These are phyloP conservation scores for Yponomeuta evonymella DNA, from an alignment of 2,888 invertebrate species.

Conservation along the genomic window DNA sequence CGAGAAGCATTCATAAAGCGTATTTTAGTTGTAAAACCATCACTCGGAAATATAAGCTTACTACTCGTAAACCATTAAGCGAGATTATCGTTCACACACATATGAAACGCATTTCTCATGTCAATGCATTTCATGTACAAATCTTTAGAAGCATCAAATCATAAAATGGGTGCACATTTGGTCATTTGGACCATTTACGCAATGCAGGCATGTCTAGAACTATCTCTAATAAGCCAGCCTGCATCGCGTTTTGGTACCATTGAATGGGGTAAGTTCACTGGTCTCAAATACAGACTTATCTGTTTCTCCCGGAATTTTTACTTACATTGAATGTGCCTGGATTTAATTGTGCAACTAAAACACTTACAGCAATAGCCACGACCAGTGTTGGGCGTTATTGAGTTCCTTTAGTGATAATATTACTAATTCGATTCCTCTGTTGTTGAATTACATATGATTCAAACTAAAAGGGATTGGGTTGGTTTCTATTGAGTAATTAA, in stretches of 20 bases:
- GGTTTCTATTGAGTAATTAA: too few relatives aligned
- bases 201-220: not conserved
- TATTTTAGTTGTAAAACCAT: conserved; percentile 62
- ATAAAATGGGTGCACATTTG: not conserved
- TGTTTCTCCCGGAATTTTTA: not conserved
- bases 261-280: not conserved
- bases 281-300: conserved; percentile 12
- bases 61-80: conserved; percentile 67
- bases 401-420: too few relatives aligned
- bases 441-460: too few relatives aligned
- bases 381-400: too few relatives aligned
- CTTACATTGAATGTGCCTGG: not conserved
- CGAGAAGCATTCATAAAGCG: conserved; percentile 40
- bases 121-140: conserved; percentile 52
- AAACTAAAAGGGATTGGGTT: too few relatives aligned
- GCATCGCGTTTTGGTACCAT: not conserved
- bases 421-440: too few relatives aligned
- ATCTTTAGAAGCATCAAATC: conserved; percentile 37
- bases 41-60: conserved; percentile 64
- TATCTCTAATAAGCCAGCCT: not conserved
- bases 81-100: conserved; percentile 59
- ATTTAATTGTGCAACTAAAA: conserved; percentile 21
- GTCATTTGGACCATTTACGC: not conserved
- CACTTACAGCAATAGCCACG: not conserved
- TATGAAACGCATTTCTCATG: conserved; percentile 39